Percentiles rank a stretch among this genome's conserved stretches.
Conservation (phyloP, 1,140 invertebrate genomes). For the Ephestia elutella region DNA sequence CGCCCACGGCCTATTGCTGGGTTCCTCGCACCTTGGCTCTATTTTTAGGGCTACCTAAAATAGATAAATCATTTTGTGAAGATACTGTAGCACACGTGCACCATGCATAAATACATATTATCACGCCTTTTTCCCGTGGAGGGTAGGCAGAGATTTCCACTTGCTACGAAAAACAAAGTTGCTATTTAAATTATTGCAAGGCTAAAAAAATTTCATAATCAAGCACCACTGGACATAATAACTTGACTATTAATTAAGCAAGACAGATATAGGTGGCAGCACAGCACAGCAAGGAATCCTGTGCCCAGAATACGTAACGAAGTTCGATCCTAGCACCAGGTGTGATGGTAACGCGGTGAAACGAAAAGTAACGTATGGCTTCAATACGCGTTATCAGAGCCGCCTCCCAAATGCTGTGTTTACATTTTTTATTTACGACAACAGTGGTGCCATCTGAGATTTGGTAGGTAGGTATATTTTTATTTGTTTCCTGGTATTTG, state of each 20-base stretch:
- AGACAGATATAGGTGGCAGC: background rate
- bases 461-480: slow-evolving; percentile 9
- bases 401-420: slow-evolving; percentile 21
- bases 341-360: slow-evolving; percentile 26
- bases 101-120: too few relatives aligned
- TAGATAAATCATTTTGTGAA: too few relatives aligned
- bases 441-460: background rate
- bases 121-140: too few relatives aligned
- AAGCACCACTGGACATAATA: too few relatives aligned
- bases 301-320: slow-evolving; percentile 15
- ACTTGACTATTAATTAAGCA: background rate
- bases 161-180: too few relatives aligned
- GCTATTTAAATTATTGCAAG: too few relatives aligned
- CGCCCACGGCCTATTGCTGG: too few relatives aligned
- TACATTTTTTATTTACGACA: slow-evolving; percentile 22
- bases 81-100: too few relatives aligned
- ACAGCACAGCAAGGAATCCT: background rate
- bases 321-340: slow-evolving; percentile 30
- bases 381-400: slow-evolving; percentile 34
- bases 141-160: too few relatives aligned
- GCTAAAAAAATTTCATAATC: too few relatives aligned
- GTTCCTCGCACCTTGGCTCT: too few relatives aligned
- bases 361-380: slow-evolving; percentile 37
- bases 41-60: too few relatives aligned
- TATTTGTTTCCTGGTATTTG: slow-evolving; percentile 7